phyloP scores from a whole-genome alignment of 2,797 vertebrate genomes.

The Poeciliopsis gracilis region DNA sequence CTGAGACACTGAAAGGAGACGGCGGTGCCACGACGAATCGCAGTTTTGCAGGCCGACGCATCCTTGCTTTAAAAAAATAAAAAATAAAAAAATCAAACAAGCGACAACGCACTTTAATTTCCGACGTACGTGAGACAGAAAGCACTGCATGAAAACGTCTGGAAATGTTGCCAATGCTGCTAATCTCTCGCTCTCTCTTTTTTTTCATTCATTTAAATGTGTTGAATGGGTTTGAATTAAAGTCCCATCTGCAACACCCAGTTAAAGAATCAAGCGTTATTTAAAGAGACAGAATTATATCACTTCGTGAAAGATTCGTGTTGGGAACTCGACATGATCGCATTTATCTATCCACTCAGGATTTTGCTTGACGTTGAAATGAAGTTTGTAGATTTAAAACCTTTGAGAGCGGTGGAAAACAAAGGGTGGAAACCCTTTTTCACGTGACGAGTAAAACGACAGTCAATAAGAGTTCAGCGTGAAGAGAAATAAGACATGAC shows the following conservation, averaged over 20 bases:
- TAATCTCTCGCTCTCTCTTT: not conserved
- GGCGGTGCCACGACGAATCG: slow-evolving; percentile 48
- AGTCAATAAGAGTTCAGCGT: not conserved
- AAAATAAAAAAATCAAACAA: not conserved
- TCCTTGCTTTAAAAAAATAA: not conserved
- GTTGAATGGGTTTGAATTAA: no score
- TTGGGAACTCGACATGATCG: no score
- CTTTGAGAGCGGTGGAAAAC: no score
- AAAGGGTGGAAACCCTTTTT: not conserved
- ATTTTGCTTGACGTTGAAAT: no score
- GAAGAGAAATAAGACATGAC: not conserved
- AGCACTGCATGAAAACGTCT: not conserved
- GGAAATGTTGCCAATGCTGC: not conserved
- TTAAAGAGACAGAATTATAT: no score
- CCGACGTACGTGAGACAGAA: not conserved
- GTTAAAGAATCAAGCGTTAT: no score
- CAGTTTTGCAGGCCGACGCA: not conserved
- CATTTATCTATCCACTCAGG: no score
- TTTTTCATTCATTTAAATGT: not conserved
- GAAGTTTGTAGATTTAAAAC: no score
- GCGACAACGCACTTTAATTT: not conserved
- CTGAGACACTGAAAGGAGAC: slow-evolving; percentile 19
- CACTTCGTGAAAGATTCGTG: no score
- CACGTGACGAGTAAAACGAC: not conserved
- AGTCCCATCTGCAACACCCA: no score